phyloP scores from a whole-genome alignment of 2,113 vertebrate species.

The Recurvirostra avosetta region DNA sequence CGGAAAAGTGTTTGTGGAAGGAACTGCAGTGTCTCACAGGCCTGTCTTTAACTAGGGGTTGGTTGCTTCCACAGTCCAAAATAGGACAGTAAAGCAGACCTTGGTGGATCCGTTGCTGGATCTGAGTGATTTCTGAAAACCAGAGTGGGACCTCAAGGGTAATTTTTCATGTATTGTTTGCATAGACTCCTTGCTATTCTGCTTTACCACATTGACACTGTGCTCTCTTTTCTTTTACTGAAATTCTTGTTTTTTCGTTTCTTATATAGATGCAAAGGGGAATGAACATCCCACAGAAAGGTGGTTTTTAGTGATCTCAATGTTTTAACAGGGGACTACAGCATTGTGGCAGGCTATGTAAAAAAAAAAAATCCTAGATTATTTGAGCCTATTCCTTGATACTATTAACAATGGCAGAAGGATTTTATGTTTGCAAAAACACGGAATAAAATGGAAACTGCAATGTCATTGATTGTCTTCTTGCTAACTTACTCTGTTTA shows the following conservation, averaged over 20 bases:
- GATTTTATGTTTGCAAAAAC: background rate
- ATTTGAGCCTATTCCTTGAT: background rate
- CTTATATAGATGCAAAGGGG: background rate
- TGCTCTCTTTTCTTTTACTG: background rate
- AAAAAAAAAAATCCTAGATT: background rate
- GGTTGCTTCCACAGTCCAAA: background rate
- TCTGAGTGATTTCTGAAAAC: background rate
- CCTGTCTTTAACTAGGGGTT: background rate
- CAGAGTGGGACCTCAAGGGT: background rate
- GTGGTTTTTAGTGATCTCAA: background rate
- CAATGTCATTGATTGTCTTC: background rate
- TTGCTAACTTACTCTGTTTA: background rate
- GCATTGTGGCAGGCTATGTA: background rate
- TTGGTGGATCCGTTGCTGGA: background rate
- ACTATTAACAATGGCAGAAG: background rate
- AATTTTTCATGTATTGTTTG: background rate
- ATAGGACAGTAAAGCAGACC: background rate
- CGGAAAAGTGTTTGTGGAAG: background rate
- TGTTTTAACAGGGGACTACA: background rate
- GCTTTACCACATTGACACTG: background rate
- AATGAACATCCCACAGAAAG: background rate
- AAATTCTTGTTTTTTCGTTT: background rate
- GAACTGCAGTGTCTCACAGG: background rate
- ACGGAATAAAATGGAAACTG: background rate
- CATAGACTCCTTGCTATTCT: background rate